Base-by-base conservation (phyloP, 1,140 invertebrate genomes). In the Theocolax elegans region DNA sequence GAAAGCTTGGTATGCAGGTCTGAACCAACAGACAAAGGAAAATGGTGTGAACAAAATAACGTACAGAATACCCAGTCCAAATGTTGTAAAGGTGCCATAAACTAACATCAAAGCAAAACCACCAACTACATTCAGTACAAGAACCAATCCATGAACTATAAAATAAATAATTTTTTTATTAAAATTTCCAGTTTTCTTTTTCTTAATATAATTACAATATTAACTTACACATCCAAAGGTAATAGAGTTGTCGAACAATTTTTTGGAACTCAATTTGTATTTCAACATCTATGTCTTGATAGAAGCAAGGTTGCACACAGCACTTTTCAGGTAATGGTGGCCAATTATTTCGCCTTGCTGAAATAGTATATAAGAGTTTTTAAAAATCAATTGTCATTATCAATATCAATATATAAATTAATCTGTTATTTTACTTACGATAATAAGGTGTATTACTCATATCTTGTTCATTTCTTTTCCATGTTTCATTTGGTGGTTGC, bases 271-370 rank as follows among this genome's bases (percentile, higher is more conserved):
- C 96, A 54, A 95, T 86, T 19, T 97, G 96, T 85, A 99, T 99
- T 83, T 99, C 98, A n/a, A 99, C 93, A 85, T 96, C 95, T 74
- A 99, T 99, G 84, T 99, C 98, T 88, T 99, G 97, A 87, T 99
- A 99, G 85, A 99, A 99, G 85, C 98, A 99, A 1, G 98, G 97
- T 80, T 98, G 95, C 58, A 98, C 90, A 78, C 95, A 97, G 75
- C 92, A 97, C 74, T 92, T 92, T 35, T 93, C 90, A 6, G 98
- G 97, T 65, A 99, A 82, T 13, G 98, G 98, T 3, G 98, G 98
- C 97, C 97, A 99, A 87, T 99, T 99, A 82, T 99, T 98, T 79
- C 92, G 89, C 74, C 94, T 89, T 56, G 91, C 94, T 87, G 54
- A 74, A 66, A 29, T 35, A 40, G 51, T 44, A 44, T 53, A 46